Evolutionary conservation across 2,797 vertebrate genomes (phyloP).

Genomic region (Sciurus carolinensis): DNA sequence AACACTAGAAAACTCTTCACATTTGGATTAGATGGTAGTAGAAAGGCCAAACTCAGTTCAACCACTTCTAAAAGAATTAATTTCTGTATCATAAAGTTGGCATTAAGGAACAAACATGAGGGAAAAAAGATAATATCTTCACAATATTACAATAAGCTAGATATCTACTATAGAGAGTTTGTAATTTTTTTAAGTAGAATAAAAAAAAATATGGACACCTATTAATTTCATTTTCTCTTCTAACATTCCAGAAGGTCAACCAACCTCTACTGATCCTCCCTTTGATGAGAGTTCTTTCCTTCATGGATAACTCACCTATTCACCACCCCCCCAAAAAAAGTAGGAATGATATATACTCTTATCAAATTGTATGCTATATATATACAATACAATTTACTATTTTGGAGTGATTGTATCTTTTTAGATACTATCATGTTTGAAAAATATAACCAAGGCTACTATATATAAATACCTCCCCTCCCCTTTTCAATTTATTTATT

Average conservation of each 20-base stretch:
- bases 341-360: neutral
- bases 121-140: neutral
- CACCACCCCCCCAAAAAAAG: neutral
- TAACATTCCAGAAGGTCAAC: neutral
- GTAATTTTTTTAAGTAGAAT: neutral
- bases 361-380: neutral
- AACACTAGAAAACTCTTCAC: neutral
- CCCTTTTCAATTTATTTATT: neutral
- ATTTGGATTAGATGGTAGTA: neutral
- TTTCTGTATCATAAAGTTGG: conserved; percentile 11
- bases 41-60: neutral
- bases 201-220: neutral
- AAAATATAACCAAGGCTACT: conserved; percentile 13
- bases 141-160: neutral
- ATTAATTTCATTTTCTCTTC: neutral
- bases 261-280: neutral
- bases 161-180: neutral
- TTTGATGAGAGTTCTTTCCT: neutral
- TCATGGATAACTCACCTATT: neutral
- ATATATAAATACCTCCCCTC: neutral
- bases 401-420: neutral
- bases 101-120: neutral
- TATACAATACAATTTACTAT: neutral
- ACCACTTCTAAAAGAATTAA: conserved; percentile 11
- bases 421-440: neutral